Evolutionary conservation across 1,140 invertebrate species (phyloP).

Genomic region (Papilio aristodemus): DNA sequence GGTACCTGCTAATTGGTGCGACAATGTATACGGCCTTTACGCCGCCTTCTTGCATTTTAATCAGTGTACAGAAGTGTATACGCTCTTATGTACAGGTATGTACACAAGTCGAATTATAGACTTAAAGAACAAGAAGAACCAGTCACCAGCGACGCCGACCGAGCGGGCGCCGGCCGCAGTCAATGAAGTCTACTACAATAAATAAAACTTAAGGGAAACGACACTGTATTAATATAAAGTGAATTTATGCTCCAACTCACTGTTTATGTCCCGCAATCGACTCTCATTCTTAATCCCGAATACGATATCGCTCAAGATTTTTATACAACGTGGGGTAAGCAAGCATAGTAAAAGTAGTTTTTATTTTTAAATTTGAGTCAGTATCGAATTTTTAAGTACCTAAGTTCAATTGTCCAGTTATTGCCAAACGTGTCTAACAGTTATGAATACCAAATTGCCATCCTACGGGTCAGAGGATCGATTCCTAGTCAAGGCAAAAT

Average conservation of each 20-base stretch:
- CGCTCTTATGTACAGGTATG: constrained; percentile 46
- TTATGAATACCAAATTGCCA: no score
- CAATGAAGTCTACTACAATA: constrained; percentile 71
- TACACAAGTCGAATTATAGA: constrained; percentile 55
- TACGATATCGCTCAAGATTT: background rate
- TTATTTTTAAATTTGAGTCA: no score
- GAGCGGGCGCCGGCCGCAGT: constrained; percentile 63
- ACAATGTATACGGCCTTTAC: constrained; percentile 65
- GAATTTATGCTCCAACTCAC: constrained; percentile 36
- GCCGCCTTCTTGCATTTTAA: constrained; percentile 66
- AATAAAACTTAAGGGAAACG: constrained; percentile 63
- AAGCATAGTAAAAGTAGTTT: no score
- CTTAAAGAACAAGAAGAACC: constrained; percentile 71
- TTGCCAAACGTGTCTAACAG: no score
- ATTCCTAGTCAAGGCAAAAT: no score
- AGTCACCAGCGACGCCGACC: constrained; percentile 73
- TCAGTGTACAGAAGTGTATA: constrained; percentile 68
- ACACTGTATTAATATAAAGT: constrained; percentile 53
- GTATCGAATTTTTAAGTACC: no score
- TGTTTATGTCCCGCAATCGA: background rate
- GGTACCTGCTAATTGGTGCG: constrained; percentile 53
- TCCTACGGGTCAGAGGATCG: no score
- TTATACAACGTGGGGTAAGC: no score
- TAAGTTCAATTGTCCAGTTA: no score
- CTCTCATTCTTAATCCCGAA: background rate